These are phyloP conservation scores for Pica pica DNA, from an alignment of 2,113 vertebrate species.

Conservation along the genomic window DNA sequence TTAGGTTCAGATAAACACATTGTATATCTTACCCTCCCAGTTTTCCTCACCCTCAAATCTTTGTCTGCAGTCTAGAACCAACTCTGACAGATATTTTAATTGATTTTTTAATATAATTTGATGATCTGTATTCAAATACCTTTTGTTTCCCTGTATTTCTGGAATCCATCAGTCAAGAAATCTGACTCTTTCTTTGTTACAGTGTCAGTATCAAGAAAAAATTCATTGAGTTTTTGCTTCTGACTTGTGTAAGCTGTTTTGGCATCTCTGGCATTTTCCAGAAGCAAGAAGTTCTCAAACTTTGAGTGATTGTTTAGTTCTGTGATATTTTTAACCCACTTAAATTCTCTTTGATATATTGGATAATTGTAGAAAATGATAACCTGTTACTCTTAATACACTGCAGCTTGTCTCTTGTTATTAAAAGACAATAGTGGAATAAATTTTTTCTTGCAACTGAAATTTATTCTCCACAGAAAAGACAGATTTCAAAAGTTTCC, in stretches of 20 bases:
- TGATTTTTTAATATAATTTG: neutral
- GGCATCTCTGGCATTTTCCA: constrained; percentile 11
- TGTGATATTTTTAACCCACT: neutral
- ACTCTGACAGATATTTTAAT: neutral
- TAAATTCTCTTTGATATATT: neutral
- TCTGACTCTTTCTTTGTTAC: neutral
- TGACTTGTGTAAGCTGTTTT: neutral
- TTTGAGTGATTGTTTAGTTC: neutral
- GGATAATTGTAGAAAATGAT: neutral
- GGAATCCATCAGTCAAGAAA: neutral
- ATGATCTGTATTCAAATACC: neutral
- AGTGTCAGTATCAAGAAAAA: neutral
- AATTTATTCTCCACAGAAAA: neutral
- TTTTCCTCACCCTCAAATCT: neutral
- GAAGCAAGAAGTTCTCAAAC: neutral
- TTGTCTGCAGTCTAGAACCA: neutral
- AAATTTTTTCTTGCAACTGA: neutral
- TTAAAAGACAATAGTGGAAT: neutral
- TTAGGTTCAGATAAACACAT: accelerated
- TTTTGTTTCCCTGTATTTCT: neutral
- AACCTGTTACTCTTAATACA: neutral
- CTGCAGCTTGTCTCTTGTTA: neutral
- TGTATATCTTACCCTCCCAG: neutral
- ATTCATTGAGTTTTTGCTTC: neutral
- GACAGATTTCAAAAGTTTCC: neutral